Evolutionary conservation across 2,888 invertebrate genomes (phyloP).

Genomic region (Adelphocoris suturalis): DNA sequence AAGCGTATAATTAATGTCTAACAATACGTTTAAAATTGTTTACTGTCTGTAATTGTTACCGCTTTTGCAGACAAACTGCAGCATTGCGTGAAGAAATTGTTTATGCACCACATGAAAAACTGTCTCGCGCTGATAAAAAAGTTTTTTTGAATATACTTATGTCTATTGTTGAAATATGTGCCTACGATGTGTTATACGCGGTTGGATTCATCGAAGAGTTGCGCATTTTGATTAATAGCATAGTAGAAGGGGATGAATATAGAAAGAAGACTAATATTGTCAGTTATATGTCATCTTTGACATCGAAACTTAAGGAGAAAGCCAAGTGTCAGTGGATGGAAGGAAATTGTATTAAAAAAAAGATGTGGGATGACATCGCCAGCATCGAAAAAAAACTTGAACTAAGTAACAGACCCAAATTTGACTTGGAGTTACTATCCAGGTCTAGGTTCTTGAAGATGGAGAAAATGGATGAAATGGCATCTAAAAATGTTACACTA

Average conservation of each 20-base stretch:
- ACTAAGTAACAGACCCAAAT: not conserved
- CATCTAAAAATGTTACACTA: not conserved
- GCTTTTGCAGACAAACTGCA: not conserved
- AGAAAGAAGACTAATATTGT: slow-evolving; percentile 29
- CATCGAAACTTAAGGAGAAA: not conserved
- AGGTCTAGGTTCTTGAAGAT: slow-evolving; percentile 51
- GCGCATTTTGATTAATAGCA: not conserved
- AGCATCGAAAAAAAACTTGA: not conserved
- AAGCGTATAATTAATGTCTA: no score
- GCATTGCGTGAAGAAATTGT: slow-evolving; percentile 47
- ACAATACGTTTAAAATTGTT: not conserved
- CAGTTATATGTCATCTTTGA: slow-evolving; percentile 13
- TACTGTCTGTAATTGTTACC: not conserved
- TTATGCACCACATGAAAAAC: slow-evolving; percentile 27
- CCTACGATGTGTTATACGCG: slow-evolving; percentile 41
- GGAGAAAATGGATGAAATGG: slow-evolving; percentile 41
- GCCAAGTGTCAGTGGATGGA: slow-evolving; percentile 22
- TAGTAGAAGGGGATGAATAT: slow-evolving; percentile 7
- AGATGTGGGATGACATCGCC: slow-evolving; percentile 38
- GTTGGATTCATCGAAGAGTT: slow-evolving; percentile 11
- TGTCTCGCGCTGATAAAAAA: not conserved
- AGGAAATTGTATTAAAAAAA: not conserved
- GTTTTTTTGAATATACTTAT: not conserved
- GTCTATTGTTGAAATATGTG: slow-evolving; percentile 46
- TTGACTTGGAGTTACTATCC: slow-evolving; percentile 3